Base-by-base conservation (phyloP, 2,113 vertebrate genomes). In the Rhinoderma darwinii region DNA sequence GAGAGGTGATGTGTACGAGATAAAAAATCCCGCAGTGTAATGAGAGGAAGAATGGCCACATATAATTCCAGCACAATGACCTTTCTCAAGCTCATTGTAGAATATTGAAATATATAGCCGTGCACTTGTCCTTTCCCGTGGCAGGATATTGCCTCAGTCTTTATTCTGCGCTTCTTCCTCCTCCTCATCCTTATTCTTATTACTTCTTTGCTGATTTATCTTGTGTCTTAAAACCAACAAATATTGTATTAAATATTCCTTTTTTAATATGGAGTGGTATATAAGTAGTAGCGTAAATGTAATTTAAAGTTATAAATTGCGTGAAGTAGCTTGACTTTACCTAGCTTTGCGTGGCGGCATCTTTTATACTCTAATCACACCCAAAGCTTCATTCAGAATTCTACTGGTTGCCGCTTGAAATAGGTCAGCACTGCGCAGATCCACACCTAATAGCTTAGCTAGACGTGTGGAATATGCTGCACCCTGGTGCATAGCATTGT, bases 21-120 rank as follows among this genome's bases (percentile, higher is more conserved):
- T 20, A 78, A 25, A n/a, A 76, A 88, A 61, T 88, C 80, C 81
- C 17, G 9, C 75, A 4, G 61, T 86, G 0, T 75, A 89, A 88
- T 78, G 88, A 89, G 51, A 86, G 25, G 88, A 89, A 85, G 74
- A 86, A 88, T 12, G 18, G 11, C n/a, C 4, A 85, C 54, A 88
- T 90, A 63, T 88, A 6, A 20, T 74, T 87, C 78, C 68, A 73
- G 89, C 83, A 77, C 35, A 76, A 63, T 32, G 0, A 4, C 7
- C 2, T 35, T 88, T 89, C 54, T 43, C 8, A 50, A 63, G 43
- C 70, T 63, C 72, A 77, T 76, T 63, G 50, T 44, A 30, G 27
- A 76, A 39, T 74, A 73, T 84, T 84, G 47, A 84, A 74, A 83
- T 76, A 76, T 84, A 84, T 17, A 84, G 35, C 59, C 8, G 41